A percentile compares a stretch with the other conserved stretches of the same genome.
These are phyloP conservation scores for Nanorana parkeri DNA, from an alignment of 2,113 vertebrate species.

Conservation along the genomic window DNA sequence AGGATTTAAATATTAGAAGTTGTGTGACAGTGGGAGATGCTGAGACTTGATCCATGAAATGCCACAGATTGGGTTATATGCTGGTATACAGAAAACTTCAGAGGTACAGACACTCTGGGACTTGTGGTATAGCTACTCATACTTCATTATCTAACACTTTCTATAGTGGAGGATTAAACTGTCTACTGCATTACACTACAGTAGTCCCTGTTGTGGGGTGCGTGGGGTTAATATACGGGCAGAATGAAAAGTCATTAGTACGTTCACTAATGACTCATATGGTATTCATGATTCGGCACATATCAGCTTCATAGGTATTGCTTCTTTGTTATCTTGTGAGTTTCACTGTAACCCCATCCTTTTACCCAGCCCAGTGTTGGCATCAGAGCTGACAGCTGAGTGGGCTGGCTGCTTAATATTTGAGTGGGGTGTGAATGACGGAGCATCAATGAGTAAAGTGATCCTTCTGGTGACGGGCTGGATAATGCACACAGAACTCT, in stretches of 20 bases:
- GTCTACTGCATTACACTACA: background rate
- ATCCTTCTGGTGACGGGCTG: constrained; percentile 27
- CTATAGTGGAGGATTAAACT: background rate
- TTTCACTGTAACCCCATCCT: constrained; percentile 50
- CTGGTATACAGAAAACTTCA: no score
- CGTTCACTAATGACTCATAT: constrained; percentile 23
- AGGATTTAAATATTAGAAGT: no score
- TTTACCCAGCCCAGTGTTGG: background rate
- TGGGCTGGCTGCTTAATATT: constrained; percentile 41
- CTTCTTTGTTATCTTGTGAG: constrained; percentile 41
- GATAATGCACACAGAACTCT: background rate
- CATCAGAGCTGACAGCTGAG: constrained; percentile 37
- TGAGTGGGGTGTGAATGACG: constrained; percentile 32
- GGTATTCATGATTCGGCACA: constrained; percentile 44
- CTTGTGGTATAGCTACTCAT: no score
- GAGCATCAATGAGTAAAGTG: constrained; percentile 29
- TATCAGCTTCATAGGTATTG: constrained; percentile 45
- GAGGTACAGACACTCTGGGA: no score
- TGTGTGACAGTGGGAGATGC: no score
- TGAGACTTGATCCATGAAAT: no score
- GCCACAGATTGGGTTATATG: no score
- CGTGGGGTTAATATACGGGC: background rate
- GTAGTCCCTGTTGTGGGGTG: background rate
- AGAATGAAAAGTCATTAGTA: constrained; percentile 12
- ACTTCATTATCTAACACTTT: background rate